These are phyloP conservation scores for Caenorhabditis zanzibari DNA, from an alignment of 2,888 invertebrate species.

Conservation along the genomic window DNA sequence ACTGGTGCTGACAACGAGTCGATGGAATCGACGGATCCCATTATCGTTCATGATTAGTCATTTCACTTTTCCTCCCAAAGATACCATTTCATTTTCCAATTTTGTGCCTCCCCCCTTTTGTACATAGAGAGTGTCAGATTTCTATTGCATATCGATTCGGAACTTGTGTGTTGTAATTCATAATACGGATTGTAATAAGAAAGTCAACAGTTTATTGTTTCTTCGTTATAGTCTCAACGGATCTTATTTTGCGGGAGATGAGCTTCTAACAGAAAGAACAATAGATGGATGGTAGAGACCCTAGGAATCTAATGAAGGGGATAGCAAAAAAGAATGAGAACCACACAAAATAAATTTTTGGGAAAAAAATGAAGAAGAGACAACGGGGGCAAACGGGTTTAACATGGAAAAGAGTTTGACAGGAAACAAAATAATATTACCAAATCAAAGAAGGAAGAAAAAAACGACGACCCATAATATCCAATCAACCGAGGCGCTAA, in stretches of 20 bases:
- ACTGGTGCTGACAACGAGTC: constrained; percentile 14
- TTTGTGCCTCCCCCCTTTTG: not conserved
- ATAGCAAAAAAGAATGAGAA: constrained; percentile 11
- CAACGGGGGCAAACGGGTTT: not conserved
- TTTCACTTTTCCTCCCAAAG: too few species aligned
- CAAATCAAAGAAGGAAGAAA: constrained; percentile 23
- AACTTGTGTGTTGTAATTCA: not conserved
- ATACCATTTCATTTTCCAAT: not conserved
- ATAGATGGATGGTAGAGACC: not conserved
- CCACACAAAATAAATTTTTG: constrained; percentile 7
- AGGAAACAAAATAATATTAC: constrained; percentile 46
- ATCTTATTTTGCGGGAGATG: not conserved
- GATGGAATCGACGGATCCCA: constrained; percentile 38
- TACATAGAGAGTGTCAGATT: not conserved
- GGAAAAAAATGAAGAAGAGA: constrained; percentile 18
- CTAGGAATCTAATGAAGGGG: constrained; percentile 10
- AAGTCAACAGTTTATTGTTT: constrained; percentile 47
- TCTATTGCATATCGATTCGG: constrained; percentile 12
- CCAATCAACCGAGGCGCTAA: constrained; percentile 63
- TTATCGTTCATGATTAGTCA: constrained; percentile 46
- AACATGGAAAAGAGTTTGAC: constrained; percentile 13
- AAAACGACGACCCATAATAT: constrained; percentile 55
- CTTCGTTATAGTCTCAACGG: not conserved
- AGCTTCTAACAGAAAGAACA: constrained; percentile 10
- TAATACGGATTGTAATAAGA: not conserved